Conservation (phyloP, 2,797 vertebrate genomes). For the Phataginus tetradactyla region DNA sequence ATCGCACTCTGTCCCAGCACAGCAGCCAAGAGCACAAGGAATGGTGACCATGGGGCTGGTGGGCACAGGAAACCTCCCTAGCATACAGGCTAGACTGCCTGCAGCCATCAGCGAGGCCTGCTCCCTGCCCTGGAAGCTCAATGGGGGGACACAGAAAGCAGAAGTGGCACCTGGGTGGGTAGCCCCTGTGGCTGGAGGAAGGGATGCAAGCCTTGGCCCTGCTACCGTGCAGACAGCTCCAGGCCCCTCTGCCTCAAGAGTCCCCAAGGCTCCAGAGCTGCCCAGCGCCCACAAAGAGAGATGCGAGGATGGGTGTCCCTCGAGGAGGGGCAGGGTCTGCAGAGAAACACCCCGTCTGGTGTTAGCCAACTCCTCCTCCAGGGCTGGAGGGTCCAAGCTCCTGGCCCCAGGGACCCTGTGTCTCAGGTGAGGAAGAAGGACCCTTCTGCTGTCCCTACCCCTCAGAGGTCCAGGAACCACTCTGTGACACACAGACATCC, state of each 20-base stretch:
- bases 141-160: background rate
- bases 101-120: background rate
- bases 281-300: background rate
- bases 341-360: slow-evolving; percentile 36
- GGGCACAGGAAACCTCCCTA: background rate
- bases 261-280: background rate
- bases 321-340: slow-evolving; percentile 35
- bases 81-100: background rate
- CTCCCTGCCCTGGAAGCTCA: background rate
- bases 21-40: slow-evolving; percentile 34
- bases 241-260: slow-evolving; percentile 2
- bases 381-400: background rate
- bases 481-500: background rate
- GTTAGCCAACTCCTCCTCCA: background rate
- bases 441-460: slow-evolving; percentile 28
- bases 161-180: background rate
- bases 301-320: background rate
- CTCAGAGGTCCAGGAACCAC: slow-evolving; percentile 45
- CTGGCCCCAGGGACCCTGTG: background rate
- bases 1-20: background rate
- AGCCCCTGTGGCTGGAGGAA: background rate
- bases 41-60: background rate
- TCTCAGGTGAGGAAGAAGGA: slow-evolving; percentile 19
- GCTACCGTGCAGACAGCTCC: background rate
- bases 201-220: background rate